Conservation (phyloP, 2,113 vertebrate species). For the Anolis carolinensis region DNA sequence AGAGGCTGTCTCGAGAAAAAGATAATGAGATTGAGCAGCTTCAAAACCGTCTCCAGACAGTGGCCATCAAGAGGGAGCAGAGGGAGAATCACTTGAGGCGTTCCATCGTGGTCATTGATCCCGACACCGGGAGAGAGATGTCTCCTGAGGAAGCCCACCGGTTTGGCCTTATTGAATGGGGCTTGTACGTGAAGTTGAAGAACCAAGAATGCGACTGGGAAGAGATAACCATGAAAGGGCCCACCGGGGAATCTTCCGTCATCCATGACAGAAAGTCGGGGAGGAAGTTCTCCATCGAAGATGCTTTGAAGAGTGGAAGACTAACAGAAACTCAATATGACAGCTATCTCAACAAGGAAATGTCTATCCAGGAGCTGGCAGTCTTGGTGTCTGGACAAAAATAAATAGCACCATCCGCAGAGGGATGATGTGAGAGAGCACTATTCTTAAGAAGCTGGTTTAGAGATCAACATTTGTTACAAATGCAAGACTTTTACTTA, state of each 20-base stretch:
- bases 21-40: constrained; percentile 89
- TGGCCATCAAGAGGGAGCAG: constrained; percentile 90
- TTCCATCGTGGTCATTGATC: constrained; percentile 96
- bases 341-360: constrained; percentile 92
- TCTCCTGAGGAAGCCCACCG: constrained; percentile 93
- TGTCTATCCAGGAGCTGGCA: constrained; percentile 95
- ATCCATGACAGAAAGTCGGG: constrained; percentile 96
- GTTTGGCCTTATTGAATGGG: constrained; percentile 93
- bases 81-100: constrained; percentile 93
- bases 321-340: constrained; percentile 86
- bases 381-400: constrained; percentile 87
- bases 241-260: constrained; percentile 88
- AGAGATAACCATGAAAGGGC: constrained; percentile 92
- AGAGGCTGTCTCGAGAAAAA: constrained; percentile 84
- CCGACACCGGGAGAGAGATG: constrained; percentile 93
- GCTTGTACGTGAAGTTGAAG: constrained; percentile 93
- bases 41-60: constrained; percentile 84
- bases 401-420: constrained; percentile 55
- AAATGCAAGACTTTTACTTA: constrained; percentile 54
- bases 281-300: constrained; percentile 93
- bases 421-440: constrained; percentile 15
- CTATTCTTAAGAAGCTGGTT: constrained; percentile 44
- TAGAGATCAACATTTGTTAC: constrained; percentile 48
- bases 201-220: constrained; percentile 99
- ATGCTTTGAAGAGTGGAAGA: constrained; percentile 84